Evolutionary conservation across 2,113 vertebrate species (phyloP).

Genomic region (Equus quagga): DNA sequence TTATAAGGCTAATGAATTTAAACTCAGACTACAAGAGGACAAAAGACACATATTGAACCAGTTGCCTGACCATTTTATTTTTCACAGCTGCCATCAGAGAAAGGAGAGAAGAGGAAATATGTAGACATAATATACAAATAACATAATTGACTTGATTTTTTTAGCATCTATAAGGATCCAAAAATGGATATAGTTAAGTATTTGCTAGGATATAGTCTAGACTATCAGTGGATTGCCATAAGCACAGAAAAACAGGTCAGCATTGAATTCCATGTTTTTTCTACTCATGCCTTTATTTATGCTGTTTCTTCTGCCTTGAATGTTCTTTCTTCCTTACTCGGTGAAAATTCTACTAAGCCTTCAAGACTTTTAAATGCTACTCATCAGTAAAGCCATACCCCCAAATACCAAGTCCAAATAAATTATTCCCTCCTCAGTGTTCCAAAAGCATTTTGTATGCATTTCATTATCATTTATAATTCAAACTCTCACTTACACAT

Average conservation of each 20-base stretch:
- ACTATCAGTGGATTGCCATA: neutral
- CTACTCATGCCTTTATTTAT: neutral
- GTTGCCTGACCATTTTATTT: conserved; percentile 28
- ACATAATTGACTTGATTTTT: neutral
- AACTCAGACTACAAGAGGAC: neutral
- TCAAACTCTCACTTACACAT: neutral
- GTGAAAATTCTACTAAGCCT: conserved; percentile 25
- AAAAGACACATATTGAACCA: neutral
- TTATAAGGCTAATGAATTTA: conserved; percentile 25
- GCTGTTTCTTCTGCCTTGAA: neutral
- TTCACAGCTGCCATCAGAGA: conserved; percentile 38
- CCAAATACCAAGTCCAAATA: neutral
- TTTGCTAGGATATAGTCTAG: conserved; percentile 3
- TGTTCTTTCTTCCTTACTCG: neutral
- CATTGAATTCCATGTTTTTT: neutral
- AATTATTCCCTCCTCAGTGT: neutral
- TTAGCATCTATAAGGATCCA: neutral
- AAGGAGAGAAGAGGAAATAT: conserved; percentile 6
- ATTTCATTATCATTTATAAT: conserved; percentile 36
- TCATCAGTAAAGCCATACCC: neutral
- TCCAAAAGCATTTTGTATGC: conserved; percentile 10
- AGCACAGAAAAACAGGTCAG: conserved; percentile 17
- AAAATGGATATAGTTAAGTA: neutral
- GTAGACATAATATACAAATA: neutral
- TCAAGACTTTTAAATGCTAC: neutral